Conservation (phyloP, 1,140 invertebrate genomes). For the Cyclina sinensis region DNA sequence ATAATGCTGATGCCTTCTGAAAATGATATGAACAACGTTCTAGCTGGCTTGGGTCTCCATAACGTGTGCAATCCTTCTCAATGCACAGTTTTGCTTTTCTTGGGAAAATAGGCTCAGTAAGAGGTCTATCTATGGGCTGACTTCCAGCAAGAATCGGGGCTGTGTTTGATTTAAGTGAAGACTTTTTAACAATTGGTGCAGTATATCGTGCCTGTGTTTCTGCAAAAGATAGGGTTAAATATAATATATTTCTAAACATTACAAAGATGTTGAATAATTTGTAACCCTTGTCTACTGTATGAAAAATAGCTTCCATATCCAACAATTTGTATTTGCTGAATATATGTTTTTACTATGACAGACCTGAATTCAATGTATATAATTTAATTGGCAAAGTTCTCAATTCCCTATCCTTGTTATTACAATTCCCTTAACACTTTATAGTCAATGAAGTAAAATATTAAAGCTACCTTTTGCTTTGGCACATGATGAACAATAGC, state of each 20-base stretch:
- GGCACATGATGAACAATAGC: slow-evolving; percentile 55
- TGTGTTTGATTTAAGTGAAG: neutral
- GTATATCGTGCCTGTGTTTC: neutral
- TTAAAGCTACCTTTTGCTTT: slow-evolving; percentile 54
- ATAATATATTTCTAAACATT: no score
- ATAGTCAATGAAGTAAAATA: no score
- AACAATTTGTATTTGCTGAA: no score
- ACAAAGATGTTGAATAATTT: no score
- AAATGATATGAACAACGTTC: slow-evolving; percentile 50
- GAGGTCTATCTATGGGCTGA: neutral
- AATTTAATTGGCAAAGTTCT: no score
- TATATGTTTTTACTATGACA: no score
- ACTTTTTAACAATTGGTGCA: neutral
- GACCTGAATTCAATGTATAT: no score
- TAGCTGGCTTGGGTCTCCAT: slow-evolving; percentile 29
- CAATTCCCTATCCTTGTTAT: no score
- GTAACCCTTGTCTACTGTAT: no score
- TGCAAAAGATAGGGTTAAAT: neutral
- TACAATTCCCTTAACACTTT: no score
- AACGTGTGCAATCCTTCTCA: slow-evolving; percentile 20
- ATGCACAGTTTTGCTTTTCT: slow-evolving; percentile 33
- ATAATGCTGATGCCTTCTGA: neutral
- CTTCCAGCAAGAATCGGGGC: neutral
- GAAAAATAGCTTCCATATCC: no score
- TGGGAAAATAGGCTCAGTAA: neutral